phyloP scores from a whole-genome alignment of 1,140 invertebrate species.

The Ceratina australensis region DNA sequence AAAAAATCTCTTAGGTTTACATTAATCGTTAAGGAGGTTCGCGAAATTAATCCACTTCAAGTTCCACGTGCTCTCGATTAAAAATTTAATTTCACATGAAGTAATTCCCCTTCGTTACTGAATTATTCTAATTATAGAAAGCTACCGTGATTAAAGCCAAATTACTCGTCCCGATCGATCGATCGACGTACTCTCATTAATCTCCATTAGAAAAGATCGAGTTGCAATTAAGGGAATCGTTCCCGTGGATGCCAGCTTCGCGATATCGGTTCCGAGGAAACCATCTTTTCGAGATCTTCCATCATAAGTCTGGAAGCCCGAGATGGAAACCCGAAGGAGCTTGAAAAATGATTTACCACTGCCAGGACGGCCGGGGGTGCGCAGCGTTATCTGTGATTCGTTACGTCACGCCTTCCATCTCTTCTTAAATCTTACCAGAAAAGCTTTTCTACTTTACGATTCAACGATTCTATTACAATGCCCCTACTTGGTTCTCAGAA shows the following conservation, averaged over 20 bases:
- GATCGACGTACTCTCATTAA: slow-evolving; percentile 40
- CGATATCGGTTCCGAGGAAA: slow-evolving; percentile 26
- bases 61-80: not conserved
- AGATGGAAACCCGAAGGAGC: slow-evolving; percentile 17
- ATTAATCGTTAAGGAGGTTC: not conserved
- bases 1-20: not conserved
- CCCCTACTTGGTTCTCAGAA: no score
- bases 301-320: slow-evolving; percentile 26
- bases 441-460: not conserved
- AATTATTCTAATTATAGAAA: not conserved
- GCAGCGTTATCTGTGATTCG: not conserved
- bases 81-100: not conserved
- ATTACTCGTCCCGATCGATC: slow-evolving; percentile 41
- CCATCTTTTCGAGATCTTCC: slow-evolving; percentile 21
- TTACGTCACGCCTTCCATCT: not conserved
- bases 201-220: slow-evolving; percentile 54
- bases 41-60: not conserved
- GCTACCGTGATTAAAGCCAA: slow-evolving; percentile 13
- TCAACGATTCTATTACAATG: no score
- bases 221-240: slow-evolving; percentile 58
- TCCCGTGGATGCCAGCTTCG: not conserved
- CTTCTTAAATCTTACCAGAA: not conserved
- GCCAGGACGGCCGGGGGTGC: not conserved
- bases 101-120: not conserved
- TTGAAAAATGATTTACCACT: slow-evolving; percentile 39